These are phyloP conservation scores for Leucoma salicis DNA, from an alignment of 2,888 invertebrate genomes.

Conservation along the genomic window DNA sequence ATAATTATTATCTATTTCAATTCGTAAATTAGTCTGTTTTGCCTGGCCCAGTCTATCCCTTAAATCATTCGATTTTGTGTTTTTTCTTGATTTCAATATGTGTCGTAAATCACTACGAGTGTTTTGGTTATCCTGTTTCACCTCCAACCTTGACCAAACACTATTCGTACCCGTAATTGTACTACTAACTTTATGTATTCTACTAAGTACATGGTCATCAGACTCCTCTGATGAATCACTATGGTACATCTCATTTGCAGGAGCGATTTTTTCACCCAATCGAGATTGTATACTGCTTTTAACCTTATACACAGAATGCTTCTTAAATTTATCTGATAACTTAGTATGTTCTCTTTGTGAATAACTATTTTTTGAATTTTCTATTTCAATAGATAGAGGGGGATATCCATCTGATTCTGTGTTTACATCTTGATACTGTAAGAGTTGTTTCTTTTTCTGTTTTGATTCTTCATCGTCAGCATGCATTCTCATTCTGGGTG, in stretches of 20 bases:
- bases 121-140: conserved; percentile 36
- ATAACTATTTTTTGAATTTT: conserved; percentile 54
- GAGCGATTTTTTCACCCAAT: conserved; percentile 58
- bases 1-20: conserved; percentile 76
- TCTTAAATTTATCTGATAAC: conserved; percentile 68
- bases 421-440: conserved; percentile 34
- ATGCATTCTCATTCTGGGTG: conserved; percentile 91
- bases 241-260: conserved; percentile 33
- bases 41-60: conserved; percentile 61
- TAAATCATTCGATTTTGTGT: conserved; percentile 57
- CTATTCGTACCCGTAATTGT: conserved; percentile 59
- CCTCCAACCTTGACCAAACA: conserved; percentile 83
- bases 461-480: conserved; percentile 93
- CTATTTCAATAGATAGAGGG: conserved; percentile 70
- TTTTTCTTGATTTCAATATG: conserved; percentile 57
- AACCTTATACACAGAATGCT: conserved; percentile 32
- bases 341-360: conserved; percentile 51
- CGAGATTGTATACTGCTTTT: conserved; percentile 54
- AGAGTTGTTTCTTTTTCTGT: conserved; percentile 51
- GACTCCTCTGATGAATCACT: conserved; percentile 55
- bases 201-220: conserved; percentile 74
- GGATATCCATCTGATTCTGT: conserved; percentile 51
- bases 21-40: conserved; percentile 68
- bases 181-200: conserved; percentile 71
- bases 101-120: conserved; percentile 60